These are phyloP conservation scores for Drosophila pseudoobscura DNA, from an alignment of 1,140 invertebrate genomes.

Conservation along the genomic window DNA sequence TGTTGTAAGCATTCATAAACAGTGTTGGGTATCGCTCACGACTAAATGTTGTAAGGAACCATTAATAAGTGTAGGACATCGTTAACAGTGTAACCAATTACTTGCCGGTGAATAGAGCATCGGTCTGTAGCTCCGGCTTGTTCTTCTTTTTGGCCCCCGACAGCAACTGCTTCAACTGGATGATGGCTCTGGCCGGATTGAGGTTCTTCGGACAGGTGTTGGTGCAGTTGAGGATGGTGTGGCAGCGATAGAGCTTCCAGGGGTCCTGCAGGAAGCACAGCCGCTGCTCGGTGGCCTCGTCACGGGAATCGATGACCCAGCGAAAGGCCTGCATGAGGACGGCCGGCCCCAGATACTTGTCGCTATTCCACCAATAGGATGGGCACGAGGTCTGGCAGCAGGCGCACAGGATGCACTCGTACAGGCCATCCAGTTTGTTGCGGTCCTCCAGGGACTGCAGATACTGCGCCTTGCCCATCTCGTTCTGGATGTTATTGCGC, in stretches of 20 bases:
- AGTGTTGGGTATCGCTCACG: no score
- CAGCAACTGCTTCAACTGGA: slow-evolving; percentile 96
- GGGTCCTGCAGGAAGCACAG: slow-evolving; percentile 93
- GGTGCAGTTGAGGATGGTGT: slow-evolving; percentile 98
- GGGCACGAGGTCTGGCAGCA: slow-evolving; percentile 98
- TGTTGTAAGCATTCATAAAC: no score
- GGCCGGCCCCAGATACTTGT: slow-evolving; percentile 97
- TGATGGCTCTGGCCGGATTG: slow-evolving; percentile 97
- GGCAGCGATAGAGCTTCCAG: slow-evolving; percentile 96
- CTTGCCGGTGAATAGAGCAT: slow-evolving; percentile 53
- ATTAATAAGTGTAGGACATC: no score
- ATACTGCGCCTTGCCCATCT: slow-evolving; percentile 88
- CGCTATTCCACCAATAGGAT: slow-evolving; percentile 99
- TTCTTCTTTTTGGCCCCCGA: slow-evolving; percentile 91
- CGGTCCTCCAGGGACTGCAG: slow-evolving; percentile 95
- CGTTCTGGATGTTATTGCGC: slow-evolving; percentile 86
- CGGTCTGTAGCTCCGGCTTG: slow-evolving; percentile 87
- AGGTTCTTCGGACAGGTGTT: slow-evolving; percentile 98
- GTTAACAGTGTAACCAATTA: no score
- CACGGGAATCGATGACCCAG: slow-evolving; percentile 98
- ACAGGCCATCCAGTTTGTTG: slow-evolving; percentile 95
- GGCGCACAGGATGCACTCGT: slow-evolving; percentile 98
- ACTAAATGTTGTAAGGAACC: no score
- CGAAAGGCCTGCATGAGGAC: slow-evolving; percentile 96
- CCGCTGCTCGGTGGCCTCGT: slow-evolving; percentile 91